Percentiles rank a stretch among this genome's conserved stretches.
phyloP scores from a whole-genome alignment of 2,797 vertebrate species.

The Champsocephalus esox region DNA sequence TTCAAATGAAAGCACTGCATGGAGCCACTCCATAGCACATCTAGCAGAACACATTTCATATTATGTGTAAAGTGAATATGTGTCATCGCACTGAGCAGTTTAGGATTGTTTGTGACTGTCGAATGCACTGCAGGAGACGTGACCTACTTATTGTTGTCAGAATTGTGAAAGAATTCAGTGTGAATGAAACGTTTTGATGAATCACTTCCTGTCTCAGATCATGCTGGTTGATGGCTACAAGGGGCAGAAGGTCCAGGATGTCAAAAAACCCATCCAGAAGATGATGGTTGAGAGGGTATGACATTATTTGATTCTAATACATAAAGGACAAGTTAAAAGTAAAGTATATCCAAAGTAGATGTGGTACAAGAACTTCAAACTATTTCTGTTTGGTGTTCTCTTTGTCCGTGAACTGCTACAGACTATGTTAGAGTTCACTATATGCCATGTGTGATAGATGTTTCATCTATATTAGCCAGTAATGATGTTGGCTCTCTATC shows the following conservation, averaged over 20 bases:
- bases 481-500: not conserved
- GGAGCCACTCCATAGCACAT: not conserved
- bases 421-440: not conserved
- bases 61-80: not conserved
- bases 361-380: not conserved
- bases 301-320: constrained; percentile 4
- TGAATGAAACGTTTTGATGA: constrained; percentile 18
- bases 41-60: not conserved
- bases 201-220: constrained; percentile 80
- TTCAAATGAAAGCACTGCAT: not conserved
- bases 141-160: not conserved
- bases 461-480: not conserved
- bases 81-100: not conserved
- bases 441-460: not conserved
- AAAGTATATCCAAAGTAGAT: not conserved
- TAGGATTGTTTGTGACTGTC: not conserved
- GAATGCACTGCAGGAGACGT: not conserved
- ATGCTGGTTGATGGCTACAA: constrained; percentile 96
- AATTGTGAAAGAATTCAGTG: not conserved
- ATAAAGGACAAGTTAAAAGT: not conserved
- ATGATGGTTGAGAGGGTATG: constrained; percentile 92
- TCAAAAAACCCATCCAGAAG: constrained; percentile 95
- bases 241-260: constrained; percentile 95
- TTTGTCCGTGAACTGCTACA: not conserved
- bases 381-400: not conserved